phyloP scores from a whole-genome alignment of 2,888 invertebrate genomes.

The Xanthorhoe spadicearia region DNA sequence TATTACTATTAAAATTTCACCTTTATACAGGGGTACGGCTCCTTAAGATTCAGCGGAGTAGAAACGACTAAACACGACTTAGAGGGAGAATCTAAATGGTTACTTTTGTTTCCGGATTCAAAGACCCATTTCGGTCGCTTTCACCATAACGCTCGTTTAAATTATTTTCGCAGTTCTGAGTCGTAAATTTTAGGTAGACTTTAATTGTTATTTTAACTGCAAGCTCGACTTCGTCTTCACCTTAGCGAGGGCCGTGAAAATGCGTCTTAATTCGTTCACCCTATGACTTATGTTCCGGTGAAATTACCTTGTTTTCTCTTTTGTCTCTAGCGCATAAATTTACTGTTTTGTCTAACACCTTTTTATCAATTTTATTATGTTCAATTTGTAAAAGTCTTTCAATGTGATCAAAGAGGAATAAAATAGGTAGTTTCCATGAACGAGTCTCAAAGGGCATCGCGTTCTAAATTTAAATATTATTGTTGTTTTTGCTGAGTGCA shows the following conservation, averaged over 20 bases:
- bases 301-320: conserved; percentile 65
- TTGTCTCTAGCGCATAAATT: conserved; percentile 58
- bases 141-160: conserved; percentile 73
- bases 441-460: conserved; percentile 63
- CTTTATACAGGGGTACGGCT: conserved; percentile 66
- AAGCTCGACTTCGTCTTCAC: conserved; percentile 77
- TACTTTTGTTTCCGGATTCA: conserved; percentile 77
- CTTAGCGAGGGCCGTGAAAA: conserved; percentile 70
- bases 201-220: conserved; percentile 85
- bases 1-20: conserved; percentile 82
- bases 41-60: conserved; percentile 59
- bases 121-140: conserved; percentile 74
- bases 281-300: conserved; percentile 80
- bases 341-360: conserved; percentile 55
- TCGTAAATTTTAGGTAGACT: conserved; percentile 83
- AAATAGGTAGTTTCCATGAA: conserved; percentile 33
- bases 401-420: conserved; percentile 9
- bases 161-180: conserved; percentile 82
- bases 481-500: conserved; percentile 82
- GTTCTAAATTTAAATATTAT: conserved; percentile 81
- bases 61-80: conserved; percentile 69
- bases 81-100: conserved; percentile 67
- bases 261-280: conserved; percentile 82
- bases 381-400: conserved; percentile 36
- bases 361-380: conserved; percentile 45